phyloP scores from a whole-genome alignment of 2,797 vertebrate genomes.

The Podargus strigoides region DNA sequence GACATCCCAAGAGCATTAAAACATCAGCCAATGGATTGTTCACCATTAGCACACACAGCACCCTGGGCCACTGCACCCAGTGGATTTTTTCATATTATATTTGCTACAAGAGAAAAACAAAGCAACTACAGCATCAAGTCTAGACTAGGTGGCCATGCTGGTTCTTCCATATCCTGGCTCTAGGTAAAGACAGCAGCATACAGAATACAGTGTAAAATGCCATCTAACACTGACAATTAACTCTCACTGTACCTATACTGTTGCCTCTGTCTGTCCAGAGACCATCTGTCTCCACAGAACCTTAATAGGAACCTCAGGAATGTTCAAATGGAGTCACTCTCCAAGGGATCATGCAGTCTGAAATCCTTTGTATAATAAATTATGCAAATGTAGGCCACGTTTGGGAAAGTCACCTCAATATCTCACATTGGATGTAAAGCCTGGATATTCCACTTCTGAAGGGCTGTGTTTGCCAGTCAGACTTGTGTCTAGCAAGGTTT shows the following conservation, averaged over 20 bases:
- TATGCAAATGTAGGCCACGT: neutral
- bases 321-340: neutral
- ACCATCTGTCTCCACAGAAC: neutral
- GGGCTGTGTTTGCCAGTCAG: neutral
- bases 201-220: neutral
- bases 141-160: neutral
- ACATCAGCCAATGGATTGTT: neutral
- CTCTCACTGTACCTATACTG: neutral
- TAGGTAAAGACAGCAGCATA: neutral
- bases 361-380: neutral
- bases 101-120: neutral
- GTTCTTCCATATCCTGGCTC: neutral
- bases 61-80: neutral
- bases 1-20: neutral
- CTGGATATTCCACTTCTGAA: neutral
- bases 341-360: neutral
- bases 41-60: neutral
- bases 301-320: neutral
- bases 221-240: neutral
- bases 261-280: neutral
- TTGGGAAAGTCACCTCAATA: neutral
- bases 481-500: neutral
- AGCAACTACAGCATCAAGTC: neutral
- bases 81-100: neutral
- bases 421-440: neutral